phyloP scores from a whole-genome alignment of 1,140 invertebrate species.

The Bombus affinis region DNA sequence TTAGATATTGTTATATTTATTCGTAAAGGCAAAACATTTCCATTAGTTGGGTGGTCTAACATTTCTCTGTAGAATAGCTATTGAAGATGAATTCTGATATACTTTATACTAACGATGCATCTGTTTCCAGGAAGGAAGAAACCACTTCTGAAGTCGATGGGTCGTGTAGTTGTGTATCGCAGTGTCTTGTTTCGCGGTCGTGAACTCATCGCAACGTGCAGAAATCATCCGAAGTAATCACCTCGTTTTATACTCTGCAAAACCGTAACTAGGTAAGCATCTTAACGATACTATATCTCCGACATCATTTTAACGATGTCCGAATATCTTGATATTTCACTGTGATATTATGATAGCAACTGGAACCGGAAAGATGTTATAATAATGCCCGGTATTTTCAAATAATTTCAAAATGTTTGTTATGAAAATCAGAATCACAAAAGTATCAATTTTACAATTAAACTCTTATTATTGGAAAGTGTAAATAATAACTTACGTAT shows the following conservation, averaged over 20 bases:
- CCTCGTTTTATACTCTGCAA: neutral
- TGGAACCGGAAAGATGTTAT: conserved; percentile 52
- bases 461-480: neutral
- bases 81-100: neutral
- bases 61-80: neutral
- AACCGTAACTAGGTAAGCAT: conserved; percentile 39
- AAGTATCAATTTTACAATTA: neutral
- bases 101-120: neutral
- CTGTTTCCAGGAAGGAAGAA: conserved; percentile 9
- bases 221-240: conserved; percentile 24
- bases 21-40: neutral
- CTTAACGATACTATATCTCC: neutral
- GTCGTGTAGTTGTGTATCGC: conserved; percentile 45
- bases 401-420: neutral
- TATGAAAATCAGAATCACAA: neutral
- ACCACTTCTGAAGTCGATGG: conserved; percentile 19
- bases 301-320: neutral
- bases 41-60: neutral
- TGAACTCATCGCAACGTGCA: conserved; percentile 32
- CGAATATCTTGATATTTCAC: neutral
- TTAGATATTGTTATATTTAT: neutral
- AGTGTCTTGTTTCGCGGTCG: conserved; percentile 48
- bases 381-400: conserved; percentile 47
- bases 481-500: neutral
- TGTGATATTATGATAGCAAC: neutral